Evolutionary conservation across 1,140 invertebrate genomes (phyloP), one percentile per base, ranked within the genome.

Genomic region (Drosophila gunungcola): DNA sequence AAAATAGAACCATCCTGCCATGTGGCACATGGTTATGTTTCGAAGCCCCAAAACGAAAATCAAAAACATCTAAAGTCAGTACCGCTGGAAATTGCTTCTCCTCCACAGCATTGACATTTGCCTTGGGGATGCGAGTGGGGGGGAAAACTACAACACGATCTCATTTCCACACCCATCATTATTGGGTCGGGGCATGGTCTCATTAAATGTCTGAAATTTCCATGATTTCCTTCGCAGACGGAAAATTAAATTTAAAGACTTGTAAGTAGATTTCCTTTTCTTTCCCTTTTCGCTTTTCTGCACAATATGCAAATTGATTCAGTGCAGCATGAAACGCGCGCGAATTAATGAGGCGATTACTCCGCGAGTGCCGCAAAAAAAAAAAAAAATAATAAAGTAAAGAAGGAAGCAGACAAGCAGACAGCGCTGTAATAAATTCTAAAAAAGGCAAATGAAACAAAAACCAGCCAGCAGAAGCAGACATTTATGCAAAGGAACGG

Each of bases 261-360:
- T 89, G 84, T 84, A 89, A 89, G 80, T 84, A 80, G 80, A 89
- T 78, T 84, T 84, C 52, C 63, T 80, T 88, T 78, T 61, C 32
- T 51, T 21, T 46, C 39, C 43, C 64, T 51, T 13, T 27, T 45
- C 41, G 67, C 54, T 62, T 72, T 83, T 89, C 82, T 88, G 84
- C 77, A 80, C 77, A 89, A 89, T 80, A 90, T 89, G 84, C 85
- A 89, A 88, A 88, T 88, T 89, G 84, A 89, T 89, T 77, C 83
- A 88, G 70, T 88, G 83, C 83, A 88, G 84, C 83, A 83, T 88
- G 84, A 83, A 88, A 88, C 67, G 76, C 72, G 84, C 68, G 80
- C 73, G 84, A 88, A 88, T 88, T 88, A 88, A 88, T 88, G 84
- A 88, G 80, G 84, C 84, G 84, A 88, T 88, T 88, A 89, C 84